These are phyloP conservation scores for Halictus ligatus DNA, from an alignment of 2,888 invertebrate genomes.

Conservation along the genomic window DNA sequence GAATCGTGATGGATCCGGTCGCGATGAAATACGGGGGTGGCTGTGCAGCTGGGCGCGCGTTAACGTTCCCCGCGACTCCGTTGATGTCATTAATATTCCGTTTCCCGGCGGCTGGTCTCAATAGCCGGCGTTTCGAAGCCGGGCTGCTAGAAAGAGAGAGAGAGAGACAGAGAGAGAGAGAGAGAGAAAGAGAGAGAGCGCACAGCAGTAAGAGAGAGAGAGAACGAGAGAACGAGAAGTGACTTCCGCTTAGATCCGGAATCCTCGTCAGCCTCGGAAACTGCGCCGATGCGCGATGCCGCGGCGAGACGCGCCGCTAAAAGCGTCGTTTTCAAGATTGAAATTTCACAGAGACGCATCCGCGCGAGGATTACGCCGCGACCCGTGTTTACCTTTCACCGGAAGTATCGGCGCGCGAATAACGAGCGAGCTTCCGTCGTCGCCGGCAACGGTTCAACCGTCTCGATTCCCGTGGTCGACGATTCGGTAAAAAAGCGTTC, in stretches of 20 bases:
- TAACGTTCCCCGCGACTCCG: constrained; percentile 8
- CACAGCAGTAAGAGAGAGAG: no score
- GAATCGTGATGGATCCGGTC: neutral
- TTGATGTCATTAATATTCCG: constrained; percentile 23
- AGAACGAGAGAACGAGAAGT: neutral
- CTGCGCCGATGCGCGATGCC: neutral
- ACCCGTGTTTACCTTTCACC: constrained; percentile 48
- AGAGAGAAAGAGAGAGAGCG: neutral
- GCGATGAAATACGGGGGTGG: neutral
- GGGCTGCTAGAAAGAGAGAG: neutral
- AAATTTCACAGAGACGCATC: constrained; percentile 54
- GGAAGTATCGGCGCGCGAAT: constrained; percentile 63
- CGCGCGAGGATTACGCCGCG: constrained; percentile 41
- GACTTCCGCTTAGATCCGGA: constrained; percentile 13
- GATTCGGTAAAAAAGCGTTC: constrained; percentile 46
- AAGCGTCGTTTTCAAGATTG: constrained; percentile 50
- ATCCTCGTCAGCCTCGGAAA: constrained; percentile 6
- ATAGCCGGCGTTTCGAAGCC: constrained; percentile 23
- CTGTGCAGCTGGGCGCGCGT: neutral
- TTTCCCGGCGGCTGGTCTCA: neutral
- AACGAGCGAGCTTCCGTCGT: constrained; percentile 52
- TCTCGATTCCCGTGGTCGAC: constrained; percentile 10
- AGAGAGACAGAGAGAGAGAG: neutral
- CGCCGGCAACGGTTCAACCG: constrained; percentile 27
- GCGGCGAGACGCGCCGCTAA: constrained; percentile 6